Conservation (phyloP, 2,888 invertebrate genomes). For the Cantharis rufa region DNA sequence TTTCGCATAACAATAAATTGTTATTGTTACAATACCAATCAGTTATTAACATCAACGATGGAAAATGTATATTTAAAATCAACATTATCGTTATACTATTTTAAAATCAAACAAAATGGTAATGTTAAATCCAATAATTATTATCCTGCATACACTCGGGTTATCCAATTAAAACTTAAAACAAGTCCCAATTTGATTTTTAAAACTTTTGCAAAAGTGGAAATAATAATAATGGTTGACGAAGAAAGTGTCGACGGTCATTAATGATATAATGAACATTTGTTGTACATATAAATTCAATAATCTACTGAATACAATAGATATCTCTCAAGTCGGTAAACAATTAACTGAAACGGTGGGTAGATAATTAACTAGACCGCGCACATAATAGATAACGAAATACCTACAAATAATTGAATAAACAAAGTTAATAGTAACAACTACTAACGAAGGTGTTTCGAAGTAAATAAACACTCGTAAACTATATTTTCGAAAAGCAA, state of each 20-base stretch:
- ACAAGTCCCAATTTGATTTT: background rate
- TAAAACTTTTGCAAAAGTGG: background rate
- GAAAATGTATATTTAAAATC: background rate
- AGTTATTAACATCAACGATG: background rate
- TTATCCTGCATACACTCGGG: background rate
- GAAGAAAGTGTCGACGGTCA: background rate
- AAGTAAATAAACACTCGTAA: background rate
- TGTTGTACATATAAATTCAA: background rate
- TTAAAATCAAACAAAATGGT: background rate
- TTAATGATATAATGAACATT: background rate
- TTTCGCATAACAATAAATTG: background rate
- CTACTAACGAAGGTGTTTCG: background rate
- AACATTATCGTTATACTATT: background rate
- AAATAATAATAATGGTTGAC: background rate
- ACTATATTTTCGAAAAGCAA: background rate
- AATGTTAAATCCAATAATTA: background rate
- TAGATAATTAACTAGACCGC: background rate
- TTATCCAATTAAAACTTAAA: background rate
- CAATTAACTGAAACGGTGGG: background rate
- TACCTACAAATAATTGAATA: background rate
- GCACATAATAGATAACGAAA: background rate
- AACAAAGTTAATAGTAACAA: background rate
- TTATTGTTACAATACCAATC: background rate
- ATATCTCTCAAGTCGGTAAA: background rate
- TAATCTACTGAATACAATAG: background rate